Evolutionary conservation across 2,113 vertebrate genomes (phyloP).

Genomic region (Sarotherodon lohbergeri): DNA sequence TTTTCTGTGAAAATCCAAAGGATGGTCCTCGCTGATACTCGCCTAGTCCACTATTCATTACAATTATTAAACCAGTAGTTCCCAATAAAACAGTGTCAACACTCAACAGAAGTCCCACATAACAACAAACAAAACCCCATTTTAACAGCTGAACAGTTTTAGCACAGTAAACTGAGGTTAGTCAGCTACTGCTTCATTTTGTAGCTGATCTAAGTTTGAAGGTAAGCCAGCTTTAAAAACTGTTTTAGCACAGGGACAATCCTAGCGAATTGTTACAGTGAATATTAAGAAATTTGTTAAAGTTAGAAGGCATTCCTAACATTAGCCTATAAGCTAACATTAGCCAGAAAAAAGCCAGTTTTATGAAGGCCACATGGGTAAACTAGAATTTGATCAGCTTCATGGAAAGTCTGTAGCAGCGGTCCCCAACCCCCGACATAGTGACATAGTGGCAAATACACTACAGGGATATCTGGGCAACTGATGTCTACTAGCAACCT

Average conservation of each 20-base stretch:
- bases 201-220: neutral
- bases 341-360: neutral
- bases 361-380: neutral
- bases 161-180: neutral
- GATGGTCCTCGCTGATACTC: neutral
- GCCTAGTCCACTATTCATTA: neutral
- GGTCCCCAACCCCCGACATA: neutral
- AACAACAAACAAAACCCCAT: neutral
- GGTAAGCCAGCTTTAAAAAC: neutral
- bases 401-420: rapidly evolving
- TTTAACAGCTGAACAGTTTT: neutral
- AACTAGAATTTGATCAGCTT: neutral
- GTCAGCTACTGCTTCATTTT: neutral
- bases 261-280: neutral
- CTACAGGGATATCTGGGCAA: neutral
- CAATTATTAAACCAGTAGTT: neutral
- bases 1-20: neutral
- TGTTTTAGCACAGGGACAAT: neutral
- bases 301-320: neutral
- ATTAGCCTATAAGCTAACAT: neutral
- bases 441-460: neutral
- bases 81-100: neutral
- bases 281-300: neutral
- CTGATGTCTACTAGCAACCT: neutral
- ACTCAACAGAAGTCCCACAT: neutral